Evolutionary conservation across 2,113 vertebrate genomes (phyloP).

Genomic region (Hippocampus barbouri): DNA sequence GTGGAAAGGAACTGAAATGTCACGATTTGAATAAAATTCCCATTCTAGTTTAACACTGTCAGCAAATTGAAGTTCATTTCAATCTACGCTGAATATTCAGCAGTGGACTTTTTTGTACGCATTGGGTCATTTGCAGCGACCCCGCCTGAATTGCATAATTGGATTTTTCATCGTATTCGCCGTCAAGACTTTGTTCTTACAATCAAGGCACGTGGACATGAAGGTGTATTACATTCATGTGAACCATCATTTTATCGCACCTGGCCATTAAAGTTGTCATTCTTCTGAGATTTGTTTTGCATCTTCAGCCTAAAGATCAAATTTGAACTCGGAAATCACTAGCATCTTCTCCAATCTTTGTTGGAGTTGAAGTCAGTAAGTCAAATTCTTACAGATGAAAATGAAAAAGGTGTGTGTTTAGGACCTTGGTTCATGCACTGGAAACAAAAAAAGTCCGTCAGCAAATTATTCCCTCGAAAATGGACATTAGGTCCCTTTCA

Average conservation of each 20-base stretch:
- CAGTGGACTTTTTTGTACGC: not conserved
- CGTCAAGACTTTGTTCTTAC: not conserved
- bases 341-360: too few relatives aligned
- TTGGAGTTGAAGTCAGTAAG: not conserved
- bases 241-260: not conserved
- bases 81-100: not conserved
- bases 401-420: too few relatives aligned
- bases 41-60: not conserved
- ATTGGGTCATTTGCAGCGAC: not conserved
- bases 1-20: constrained; percentile 17
- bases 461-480: too few relatives aligned
- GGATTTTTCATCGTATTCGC: not conserved
- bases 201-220: not conserved
- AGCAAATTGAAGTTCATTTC: not conserved
- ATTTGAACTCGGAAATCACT: not conserved
- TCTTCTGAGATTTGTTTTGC: not conserved
- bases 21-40: constrained; percentile 18
- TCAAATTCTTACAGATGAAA: not conserved
- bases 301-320: not conserved
- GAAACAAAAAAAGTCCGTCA: too few relatives aligned
- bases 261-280: not conserved
- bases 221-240: not conserved
- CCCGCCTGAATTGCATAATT: not conserved
- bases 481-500: too few relatives aligned
- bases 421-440: too few relatives aligned